phyloP scores from a whole-genome alignment of 2,113 vertebrate species.

The Cathartes aura region DNA sequence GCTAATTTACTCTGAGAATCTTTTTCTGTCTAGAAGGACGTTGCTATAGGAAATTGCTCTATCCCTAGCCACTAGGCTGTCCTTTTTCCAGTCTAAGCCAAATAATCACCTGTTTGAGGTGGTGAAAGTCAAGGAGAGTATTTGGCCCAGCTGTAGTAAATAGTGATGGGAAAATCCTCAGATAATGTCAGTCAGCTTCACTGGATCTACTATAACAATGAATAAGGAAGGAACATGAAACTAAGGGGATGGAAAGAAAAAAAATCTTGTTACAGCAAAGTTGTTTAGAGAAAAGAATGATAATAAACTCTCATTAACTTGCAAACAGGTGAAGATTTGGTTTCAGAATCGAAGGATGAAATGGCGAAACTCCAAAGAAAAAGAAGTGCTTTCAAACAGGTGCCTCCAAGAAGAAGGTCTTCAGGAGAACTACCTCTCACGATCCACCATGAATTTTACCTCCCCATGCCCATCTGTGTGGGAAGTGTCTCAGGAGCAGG shows the following conservation, averaged over 20 bases:
- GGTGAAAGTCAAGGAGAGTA: background rate
- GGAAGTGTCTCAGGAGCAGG: conserved; percentile 65
- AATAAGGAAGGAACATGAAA: background rate
- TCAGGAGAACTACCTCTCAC: conserved; percentile 70
- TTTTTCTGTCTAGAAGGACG: background rate
- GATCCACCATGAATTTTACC: conserved; percentile 61
- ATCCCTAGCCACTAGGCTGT: background rate
- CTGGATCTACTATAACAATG: background rate
- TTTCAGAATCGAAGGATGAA: conserved; percentile 99
- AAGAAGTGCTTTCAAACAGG: conserved; percentile 83
- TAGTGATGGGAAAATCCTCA: background rate
- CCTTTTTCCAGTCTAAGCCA: background rate
- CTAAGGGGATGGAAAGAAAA: background rate
- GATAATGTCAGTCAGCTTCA: background rate
- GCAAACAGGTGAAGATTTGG: conserved; percentile 95
- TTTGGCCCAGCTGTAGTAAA: background rate
- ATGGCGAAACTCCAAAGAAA: conserved; percentile 98
- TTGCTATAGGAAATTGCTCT: background rate
- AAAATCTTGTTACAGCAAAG: background rate
- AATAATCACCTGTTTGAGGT: background rate
- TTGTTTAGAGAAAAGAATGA: conserved; percentile 8
- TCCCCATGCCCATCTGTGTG: conserved; percentile 62
- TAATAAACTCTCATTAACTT: conserved; percentile 46
- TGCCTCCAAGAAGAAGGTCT: conserved; percentile 75
- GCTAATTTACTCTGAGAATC: background rate